A percentile compares a stretch with the other conserved stretches of the same genome.
phyloP scores from a whole-genome alignment of 37 sponge, comb jelly and placozoan species.

The Haliclona indistincta region DNA sequence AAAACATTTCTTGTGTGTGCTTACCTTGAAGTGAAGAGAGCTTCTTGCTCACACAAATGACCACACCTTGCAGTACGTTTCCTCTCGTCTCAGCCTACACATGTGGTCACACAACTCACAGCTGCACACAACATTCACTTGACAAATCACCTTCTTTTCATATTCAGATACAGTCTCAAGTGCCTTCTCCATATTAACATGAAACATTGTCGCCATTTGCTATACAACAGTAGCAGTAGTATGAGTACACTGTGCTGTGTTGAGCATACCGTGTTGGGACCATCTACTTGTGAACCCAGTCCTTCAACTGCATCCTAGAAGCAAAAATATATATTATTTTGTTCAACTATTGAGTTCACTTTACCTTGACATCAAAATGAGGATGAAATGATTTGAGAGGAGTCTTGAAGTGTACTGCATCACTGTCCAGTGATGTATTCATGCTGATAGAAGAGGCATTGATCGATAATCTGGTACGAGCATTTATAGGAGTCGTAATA shows the following conservation, averaged over 20 bases:
- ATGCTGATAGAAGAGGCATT: not conserved
- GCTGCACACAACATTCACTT: not conserved
- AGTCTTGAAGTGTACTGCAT: not conserved
- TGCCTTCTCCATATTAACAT: conserved; percentile 30
- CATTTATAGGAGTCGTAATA: not conserved
- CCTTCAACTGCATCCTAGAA: not conserved
- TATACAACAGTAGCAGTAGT: not conserved
- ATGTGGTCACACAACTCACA: not conserved
- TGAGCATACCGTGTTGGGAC: not conserved
- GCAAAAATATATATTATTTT: not conserved
- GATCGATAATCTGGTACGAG: not conserved
- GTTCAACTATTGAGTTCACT: not conserved
- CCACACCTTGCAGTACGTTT: conserved; percentile 45
- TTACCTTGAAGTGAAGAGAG: conserved; percentile 37
- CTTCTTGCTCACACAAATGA: conserved; percentile 68
- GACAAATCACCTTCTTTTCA: not conserved
- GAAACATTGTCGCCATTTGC: conserved; percentile 50
- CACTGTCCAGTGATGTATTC: not conserved
- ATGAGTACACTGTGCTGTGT: not conserved
- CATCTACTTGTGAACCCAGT: not conserved
- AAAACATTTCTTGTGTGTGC: not conserved
- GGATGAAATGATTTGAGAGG: conserved; percentile 8
- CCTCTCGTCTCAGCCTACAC: not conserved
- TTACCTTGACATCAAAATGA: conserved; percentile 28
- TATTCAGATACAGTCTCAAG: conserved; percentile 5